Evolutionary conservation across 23 tunicate genomes (phyloP), one percentile per base, ranked within the genome.

Genomic region (Corella eumyota): DNA sequence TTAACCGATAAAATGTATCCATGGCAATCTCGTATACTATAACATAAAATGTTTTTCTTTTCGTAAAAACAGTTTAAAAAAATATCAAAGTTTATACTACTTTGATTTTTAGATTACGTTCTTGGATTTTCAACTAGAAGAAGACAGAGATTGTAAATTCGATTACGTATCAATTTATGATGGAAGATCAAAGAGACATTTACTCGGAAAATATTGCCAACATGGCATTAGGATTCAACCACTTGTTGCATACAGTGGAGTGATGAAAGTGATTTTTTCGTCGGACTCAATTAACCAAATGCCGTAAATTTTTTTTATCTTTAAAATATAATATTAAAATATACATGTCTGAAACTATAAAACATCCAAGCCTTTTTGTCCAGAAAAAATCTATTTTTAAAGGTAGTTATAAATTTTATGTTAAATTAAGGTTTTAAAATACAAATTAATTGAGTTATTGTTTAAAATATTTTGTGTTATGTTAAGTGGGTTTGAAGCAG

Each of bases 121-220:
- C 46, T 33, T 61, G 19, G 60, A 67, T 58, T 60, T 81, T 29
- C 46, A 72, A 2, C 21, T 73, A 0, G 91, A 81, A 28, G 80
- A 60, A 24, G 40, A 73, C 36, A 19, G 25, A 3, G 52, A 81
- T 38, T 81, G 91, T 50, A 34, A 45, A 34, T 81, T 32, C 30
- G 80, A 68, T 37, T 34, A 56, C 51, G 75, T 81, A 4, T 72
- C 91, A 3, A 64, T 81, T 22, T 81, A 66, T 47, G 91, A 72
- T 36, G 91, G 91, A n/a, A 37, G n/a, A 15, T 72, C 57, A 17
- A 36, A 66, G 50, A 58, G 64, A 28, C 61, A 68, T 30, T 51
- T 70, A 24, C 55, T 81, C 46, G 91, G 80, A 35, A 72, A 57
- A 24, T 81, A 81, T 32, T 81, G 91, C 69, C 50, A 49, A 26